Conservation (phyloP, 1,140 invertebrate genomes). For the Brachionus rubens region DNA sequence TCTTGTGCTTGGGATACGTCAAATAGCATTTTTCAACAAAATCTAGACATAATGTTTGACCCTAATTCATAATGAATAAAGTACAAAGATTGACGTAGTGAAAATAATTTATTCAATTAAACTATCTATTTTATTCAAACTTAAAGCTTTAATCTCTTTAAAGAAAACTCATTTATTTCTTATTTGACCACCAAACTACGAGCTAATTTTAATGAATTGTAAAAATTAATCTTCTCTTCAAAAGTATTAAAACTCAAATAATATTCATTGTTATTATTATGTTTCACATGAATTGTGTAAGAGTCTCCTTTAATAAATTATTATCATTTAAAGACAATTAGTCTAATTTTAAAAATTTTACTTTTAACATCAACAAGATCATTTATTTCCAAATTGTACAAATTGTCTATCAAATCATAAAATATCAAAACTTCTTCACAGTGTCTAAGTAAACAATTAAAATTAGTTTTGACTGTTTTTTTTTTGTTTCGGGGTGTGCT, state of each 20-base stretch:
- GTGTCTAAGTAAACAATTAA: not conserved
- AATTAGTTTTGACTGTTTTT: not conserved
- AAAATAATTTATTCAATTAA: no score
- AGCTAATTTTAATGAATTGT: constrained; percentile 10
- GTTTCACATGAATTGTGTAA: not conserved
- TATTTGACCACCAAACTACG: not conserved
- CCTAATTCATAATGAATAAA: no score
- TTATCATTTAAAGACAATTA: not conserved
- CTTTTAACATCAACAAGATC: not conserved
- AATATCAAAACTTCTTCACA: not conserved
- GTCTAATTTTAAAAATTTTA: not conserved
- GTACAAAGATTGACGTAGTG: no score
- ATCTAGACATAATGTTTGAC: no score
- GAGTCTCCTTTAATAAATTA: not conserved
- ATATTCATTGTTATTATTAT: not conserved
- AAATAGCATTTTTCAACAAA: no score
- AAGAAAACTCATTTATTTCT: no score
- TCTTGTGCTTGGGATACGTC: no score
- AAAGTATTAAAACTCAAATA: not conserved
- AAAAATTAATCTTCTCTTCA: constrained; percentile 25
- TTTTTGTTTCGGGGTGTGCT: not conserved
- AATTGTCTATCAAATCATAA: not conserved
- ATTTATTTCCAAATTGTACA: constrained; percentile 22
- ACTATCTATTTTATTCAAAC: no score
- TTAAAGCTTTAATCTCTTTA: no score